Base-by-base conservation (phyloP, 1,140 invertebrate genomes). In the Littorina saxatilis region DNA sequence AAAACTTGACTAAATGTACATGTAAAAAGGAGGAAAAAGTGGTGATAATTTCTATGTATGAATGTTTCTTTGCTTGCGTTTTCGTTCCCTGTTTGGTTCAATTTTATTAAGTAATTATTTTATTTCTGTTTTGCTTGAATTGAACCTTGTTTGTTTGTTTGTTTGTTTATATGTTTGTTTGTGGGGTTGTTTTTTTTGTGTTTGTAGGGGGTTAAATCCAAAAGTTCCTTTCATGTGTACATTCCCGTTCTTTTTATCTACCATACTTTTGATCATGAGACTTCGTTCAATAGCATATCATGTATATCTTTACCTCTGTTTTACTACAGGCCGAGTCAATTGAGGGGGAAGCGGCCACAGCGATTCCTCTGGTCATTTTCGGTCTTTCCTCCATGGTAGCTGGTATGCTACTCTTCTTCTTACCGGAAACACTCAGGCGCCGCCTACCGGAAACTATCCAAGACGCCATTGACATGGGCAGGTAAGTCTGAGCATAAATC, bases 341-440 rank as follows among this genome's bases (percentile, higher is more conserved):
- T 7, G 76, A 77, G 29, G 83, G 84, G 11, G 58, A 87, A 5
- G 84, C 86, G 58, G 86, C 82, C 13, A 55, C 72, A 74, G 83
- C 84, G 20, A 58, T 91, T 7, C 89, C 95, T 4, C 94, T 94
- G 40, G 93, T 94, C 1, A 90, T 95, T 3, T 95, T 95, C 86
- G 95, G 95, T 37, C 84, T 90, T 47, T 88, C 93, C 32, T 91
- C 93, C 58, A 75, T 95, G 52, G 80, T 93, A 52, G 93, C 94
- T 37, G 94, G 94, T 55, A 58, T 94, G 1, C 75, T 93, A 0
- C 90, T 92, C 4, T 84, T 94, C 1, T 76, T 92, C 0, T 82
- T 94, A 17, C 95, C 95, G 17, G 95, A 95, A 91, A 95, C 95
- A 2, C 91, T 93, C 39, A 92, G 92, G 29, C 90, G 91, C 39